Percentiles rank a stretch among this genome's conserved stretches.
phyloP scores from a whole-genome alignment of 2,113 vertebrate genomes.

The Platysteira castanea region DNA sequence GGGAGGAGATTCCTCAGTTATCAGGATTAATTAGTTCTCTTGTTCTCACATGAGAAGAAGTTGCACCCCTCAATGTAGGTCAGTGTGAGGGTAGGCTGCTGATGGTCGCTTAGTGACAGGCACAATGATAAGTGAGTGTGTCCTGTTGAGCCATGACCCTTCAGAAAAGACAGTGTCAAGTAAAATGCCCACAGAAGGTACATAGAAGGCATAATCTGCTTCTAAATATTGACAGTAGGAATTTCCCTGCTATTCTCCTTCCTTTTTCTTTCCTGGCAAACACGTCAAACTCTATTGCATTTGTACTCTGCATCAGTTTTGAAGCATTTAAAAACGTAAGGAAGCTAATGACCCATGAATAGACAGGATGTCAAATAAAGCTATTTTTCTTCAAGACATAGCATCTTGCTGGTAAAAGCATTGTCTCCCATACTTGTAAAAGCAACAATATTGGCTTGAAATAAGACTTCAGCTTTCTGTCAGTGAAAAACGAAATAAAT shows the following conservation, averaged over 20 bases:
- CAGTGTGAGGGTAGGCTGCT: slow-evolving; percentile 67
- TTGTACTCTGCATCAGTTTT: slow-evolving; percentile 1
- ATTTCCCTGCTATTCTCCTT: slow-evolving; percentile 21
- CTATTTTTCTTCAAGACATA: slow-evolving; percentile 7
- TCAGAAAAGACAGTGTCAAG: slow-evolving; percentile 60
- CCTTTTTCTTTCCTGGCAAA: slow-evolving; percentile 34
- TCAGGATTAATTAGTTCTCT: slow-evolving; percentile 68
- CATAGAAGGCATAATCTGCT: neutral
- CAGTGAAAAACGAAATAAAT: neutral
- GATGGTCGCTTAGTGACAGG: slow-evolving; percentile 65
- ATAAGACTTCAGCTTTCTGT: neutral
- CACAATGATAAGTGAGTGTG: slow-evolving; percentile 65
- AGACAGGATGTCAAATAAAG: slow-evolving; percentile 24
- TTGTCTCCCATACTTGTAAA: neutral
- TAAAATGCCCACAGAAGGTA: slow-evolving; percentile 32
- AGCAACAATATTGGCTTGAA: neutral
- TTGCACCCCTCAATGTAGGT: slow-evolving; percentile 52
- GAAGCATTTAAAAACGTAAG: slow-evolving; percentile 2
- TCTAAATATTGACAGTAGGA: slow-evolving; percentile 50
- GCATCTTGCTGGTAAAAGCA: neutral
- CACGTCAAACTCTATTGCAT: slow-evolving; percentile 32
- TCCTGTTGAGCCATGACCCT: slow-evolving; percentile 68
- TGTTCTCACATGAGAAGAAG: slow-evolving; percentile 71
- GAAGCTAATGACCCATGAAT: slow-evolving; percentile 4
- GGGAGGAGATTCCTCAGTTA: slow-evolving; percentile 46